A percentile compares a stretch with the other conserved stretches of the same genome.
These are phyloP conservation scores for Trochalopteron elliotii DNA, from an alignment of 2,113 vertebrate genomes.

Conservation along the genomic window DNA sequence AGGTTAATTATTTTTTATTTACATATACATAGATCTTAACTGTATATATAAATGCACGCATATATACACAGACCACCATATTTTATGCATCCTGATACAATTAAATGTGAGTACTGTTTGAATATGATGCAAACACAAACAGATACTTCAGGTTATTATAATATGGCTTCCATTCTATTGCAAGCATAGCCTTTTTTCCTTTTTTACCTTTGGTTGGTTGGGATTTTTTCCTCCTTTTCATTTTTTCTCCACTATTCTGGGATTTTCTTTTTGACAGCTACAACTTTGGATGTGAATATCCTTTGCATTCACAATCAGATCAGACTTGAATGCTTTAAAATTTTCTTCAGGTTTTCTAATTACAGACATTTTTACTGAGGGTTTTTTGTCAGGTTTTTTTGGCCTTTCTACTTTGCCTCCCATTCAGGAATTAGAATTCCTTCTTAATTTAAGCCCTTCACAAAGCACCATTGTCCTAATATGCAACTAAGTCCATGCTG, in stretches of 20 bases:
- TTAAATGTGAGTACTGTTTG: background rate
- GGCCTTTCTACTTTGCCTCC: background rate
- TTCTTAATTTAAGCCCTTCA: background rate
- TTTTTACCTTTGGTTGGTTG: background rate
- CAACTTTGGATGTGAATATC: background rate
- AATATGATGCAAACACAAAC: background rate
- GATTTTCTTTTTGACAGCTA: background rate
- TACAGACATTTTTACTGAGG: background rate
- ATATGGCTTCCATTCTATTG: background rate
- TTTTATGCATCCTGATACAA: background rate
- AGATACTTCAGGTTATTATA: background rate
- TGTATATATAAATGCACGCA: background rate
- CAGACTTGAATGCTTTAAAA: background rate
- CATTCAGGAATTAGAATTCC: background rate
- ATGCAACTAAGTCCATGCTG: background rate
- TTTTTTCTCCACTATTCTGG: background rate
- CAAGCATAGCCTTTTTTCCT: background rate
- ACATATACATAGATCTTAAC: background rate
- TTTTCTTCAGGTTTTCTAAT: background rate
- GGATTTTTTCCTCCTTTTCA: fast-evolving
- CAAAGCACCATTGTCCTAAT: background rate
- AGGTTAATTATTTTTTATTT: background rate
- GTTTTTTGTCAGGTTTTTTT: background rate
- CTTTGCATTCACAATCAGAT: background rate
- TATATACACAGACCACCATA: background rate